phyloP scores from a whole-genome alignment of 2,797 vertebrate genomes.

The Rhabdophis nuchalis region DNA sequence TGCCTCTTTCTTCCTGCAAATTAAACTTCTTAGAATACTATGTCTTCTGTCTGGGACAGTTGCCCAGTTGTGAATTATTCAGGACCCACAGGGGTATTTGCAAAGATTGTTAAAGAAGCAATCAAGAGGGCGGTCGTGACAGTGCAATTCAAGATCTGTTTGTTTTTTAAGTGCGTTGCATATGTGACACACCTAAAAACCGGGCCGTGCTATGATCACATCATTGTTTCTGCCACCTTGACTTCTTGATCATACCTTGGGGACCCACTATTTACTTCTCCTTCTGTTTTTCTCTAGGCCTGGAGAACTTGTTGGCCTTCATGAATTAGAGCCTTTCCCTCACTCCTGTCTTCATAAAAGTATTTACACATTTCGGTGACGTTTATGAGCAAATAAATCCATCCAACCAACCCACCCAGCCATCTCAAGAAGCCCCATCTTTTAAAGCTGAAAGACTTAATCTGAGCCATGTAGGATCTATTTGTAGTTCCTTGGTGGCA shows the following conservation, averaged over 20 bases:
- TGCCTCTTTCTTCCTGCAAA: background rate
- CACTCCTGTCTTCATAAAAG: background rate
- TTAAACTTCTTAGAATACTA: background rate
- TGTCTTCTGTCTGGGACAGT: background rate
- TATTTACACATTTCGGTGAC: background rate
- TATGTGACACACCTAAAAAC: background rate
- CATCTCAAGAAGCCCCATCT: background rate
- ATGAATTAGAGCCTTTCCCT: background rate
- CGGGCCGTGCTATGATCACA: background rate
- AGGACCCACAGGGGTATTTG: background rate
- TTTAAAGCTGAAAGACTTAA: background rate
- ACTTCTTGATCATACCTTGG: background rate
- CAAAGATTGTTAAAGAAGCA: background rate
- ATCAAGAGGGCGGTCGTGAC: background rate
- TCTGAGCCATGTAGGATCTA: background rate
- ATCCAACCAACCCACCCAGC: background rate
- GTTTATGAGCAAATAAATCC: background rate
- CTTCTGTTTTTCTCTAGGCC: background rate
- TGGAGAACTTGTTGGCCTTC: background rate
- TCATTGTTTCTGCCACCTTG: background rate
- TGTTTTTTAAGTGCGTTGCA: background rate
- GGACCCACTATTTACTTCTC: background rate
- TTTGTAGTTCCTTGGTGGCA: background rate
- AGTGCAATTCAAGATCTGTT: background rate
- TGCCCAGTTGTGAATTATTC: background rate